phyloP scores from a whole-genome alignment of 2,113 vertebrate genomes.

The Cisticola juncidis region DNA sequence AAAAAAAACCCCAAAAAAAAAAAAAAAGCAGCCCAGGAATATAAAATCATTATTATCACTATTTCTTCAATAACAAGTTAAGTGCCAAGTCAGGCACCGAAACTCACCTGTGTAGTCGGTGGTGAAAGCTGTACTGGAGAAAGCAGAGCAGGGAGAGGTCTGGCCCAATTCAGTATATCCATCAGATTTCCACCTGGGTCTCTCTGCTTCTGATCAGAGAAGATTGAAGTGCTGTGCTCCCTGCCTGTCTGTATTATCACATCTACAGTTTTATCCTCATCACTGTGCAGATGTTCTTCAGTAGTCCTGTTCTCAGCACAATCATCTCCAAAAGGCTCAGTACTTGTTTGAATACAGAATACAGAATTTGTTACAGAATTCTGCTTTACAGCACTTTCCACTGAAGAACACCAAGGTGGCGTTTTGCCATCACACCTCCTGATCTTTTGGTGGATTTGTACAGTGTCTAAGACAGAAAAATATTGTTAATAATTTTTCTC shows the following conservation, averaged over 20 bases:
- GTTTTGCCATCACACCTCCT: neutral
- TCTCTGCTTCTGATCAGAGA: neutral
- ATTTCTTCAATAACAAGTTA: neutral
- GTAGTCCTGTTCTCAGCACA: neutral
- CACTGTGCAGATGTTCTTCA: neutral
- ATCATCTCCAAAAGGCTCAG: neutral
- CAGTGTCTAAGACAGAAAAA: slow-evolving; percentile 29
- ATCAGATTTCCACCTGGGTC: slow-evolving; percentile 49
- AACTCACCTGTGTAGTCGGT: slow-evolving; percentile 59
- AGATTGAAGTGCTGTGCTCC: neutral
- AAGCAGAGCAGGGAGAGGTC: slow-evolving; percentile 80
- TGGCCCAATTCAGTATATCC: slow-evolving; percentile 77
- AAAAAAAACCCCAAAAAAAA: neutral
- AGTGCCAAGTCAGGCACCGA: neutral
- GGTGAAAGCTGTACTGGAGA: slow-evolving; percentile 82
- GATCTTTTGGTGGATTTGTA: neutral
- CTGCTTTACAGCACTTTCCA: neutral
- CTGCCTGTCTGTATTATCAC: neutral
- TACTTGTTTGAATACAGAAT: neutral
- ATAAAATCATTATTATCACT: neutral
- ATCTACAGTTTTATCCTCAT: neutral
- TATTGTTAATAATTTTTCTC: neutral
- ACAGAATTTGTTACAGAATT: neutral
- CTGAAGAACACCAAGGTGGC: neutral
- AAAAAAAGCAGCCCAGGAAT: neutral